Base-by-base conservation (phyloP, 1,140 invertebrate species). In the Asbolus verrucosus region DNA sequence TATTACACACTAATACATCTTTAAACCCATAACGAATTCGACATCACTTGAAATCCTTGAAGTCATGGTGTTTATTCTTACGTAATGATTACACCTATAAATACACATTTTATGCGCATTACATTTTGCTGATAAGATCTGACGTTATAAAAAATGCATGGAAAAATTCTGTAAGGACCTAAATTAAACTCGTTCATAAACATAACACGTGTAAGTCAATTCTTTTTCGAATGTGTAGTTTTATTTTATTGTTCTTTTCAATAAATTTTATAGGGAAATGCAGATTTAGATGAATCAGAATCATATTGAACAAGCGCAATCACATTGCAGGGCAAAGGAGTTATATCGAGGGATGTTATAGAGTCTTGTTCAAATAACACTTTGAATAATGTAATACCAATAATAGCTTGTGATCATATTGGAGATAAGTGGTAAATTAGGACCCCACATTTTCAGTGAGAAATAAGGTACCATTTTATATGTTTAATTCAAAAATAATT, bases 291-390 rank as follows among this genome's bases (percentile, higher is more conserved):
- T 85, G 2, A 72, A 79, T 13, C 71, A 74, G 1, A 75, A 81
- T 3, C 81, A 81, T 13, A 74, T 84, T 1, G n/a, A n/a, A n/a
- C 77, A 76, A 21, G 74, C 85, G 36, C 85, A 0, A 68, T 79
- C 30, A 80, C 81, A 69, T 38, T 87, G 9, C 73, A 79, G 19
- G 73, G 72, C 11, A 61, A 81, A 13, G 84, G 83, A 1, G 65
- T 85, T 6, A 73, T 79, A 30, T 77, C 81, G 1, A 81, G 79
- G 1, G 85, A 85, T 39, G 75, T 84, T 0, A 67, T 84, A 4
- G 71, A 78, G 4, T 54, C 84, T 21, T 82, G 82, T 2, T 82
- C 82, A 1, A 77, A 76, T 46, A 86, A 85, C 71, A 82, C 84
- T 60, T 63, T 84, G 13, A 81, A 85, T 41, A 76, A 83, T 21